These are phyloP conservation scores for Synergus japonicus DNA, from an alignment of 2,888 invertebrate species.

Conservation along the genomic window DNA sequence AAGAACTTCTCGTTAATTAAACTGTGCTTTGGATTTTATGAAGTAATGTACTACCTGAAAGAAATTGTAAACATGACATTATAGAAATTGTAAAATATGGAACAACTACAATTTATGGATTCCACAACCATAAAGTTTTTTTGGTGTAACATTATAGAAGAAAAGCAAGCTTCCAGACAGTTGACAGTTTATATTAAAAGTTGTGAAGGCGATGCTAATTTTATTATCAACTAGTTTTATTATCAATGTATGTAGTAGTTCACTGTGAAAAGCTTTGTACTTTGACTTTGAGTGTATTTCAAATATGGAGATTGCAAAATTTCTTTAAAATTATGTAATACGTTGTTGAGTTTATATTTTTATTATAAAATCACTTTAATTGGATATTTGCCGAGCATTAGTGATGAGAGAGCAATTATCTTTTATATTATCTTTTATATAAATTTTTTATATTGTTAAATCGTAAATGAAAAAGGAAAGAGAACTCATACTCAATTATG, in stretches of 20 bases:
- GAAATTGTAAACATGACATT: too few species aligned
- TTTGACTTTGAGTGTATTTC: background rate
- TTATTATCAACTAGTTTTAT: background rate
- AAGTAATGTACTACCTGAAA: background rate
- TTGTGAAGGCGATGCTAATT: background rate
- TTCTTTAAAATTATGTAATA: constrained; percentile 20
- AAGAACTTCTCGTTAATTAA: background rate
- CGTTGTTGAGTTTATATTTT: constrained; percentile 12
- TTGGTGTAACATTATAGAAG: too few species aligned
- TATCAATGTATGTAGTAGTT: background rate
- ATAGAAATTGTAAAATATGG: too few species aligned
- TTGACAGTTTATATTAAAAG: background rate
- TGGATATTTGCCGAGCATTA: constrained; percentile 1
- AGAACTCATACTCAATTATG: background rate
- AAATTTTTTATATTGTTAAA: background rate
- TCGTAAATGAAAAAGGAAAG: background rate
- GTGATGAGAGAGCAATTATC: constrained; percentile 30
- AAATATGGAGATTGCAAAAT: background rate
- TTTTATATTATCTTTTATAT: constrained; percentile 1
- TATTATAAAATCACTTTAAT: constrained; percentile 32
- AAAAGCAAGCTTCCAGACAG: background rate
- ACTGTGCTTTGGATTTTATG: background rate
- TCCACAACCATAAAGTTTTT: too few species aligned
- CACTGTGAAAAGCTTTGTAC: background rate
- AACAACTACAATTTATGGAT: too few species aligned